Evolutionary conservation across 37 sponge, comb jelly and placozoan genomes (phyloP), one percentile per base, ranked within the genome.

Genomic region (Cladorhizidae sp.): DNA sequence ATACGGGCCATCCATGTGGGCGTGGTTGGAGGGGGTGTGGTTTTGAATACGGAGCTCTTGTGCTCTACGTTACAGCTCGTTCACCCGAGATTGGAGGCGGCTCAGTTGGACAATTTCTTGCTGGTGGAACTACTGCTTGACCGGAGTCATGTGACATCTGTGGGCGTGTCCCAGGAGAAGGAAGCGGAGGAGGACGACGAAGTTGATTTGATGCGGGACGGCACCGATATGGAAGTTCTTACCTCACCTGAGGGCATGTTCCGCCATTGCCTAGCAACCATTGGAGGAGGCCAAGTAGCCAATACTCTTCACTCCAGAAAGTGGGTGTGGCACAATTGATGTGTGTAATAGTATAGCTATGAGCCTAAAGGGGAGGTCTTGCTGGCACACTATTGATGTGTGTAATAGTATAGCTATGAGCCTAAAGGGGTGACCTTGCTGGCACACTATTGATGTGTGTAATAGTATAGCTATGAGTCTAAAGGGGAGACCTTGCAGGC

Each of bases 41-140:
- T 51, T 37, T 40, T 77, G 11, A 64, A 67, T 41, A 40, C 55
- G 6, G 62, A 72, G 38, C 67, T 87, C 0, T 56, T 79, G 0
- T 87, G 67, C 37, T 32, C 58, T 2, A 0, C 75, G 20, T 32
- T 80, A 20, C 49, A 55, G 31, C 87, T 87, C 32, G 35, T 69
- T 43, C 74, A 87, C 40, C 26, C 57, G 1, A 32, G 33, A 40
- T 57, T 86, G 5, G 40, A 56, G 63, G 22, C 40, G n/a, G 32
- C 35, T 21, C 3, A 26, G 5, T 28, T 64, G 32, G 18, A 45
- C 25, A 40, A 67, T 31, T 15, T 56, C 3, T 35, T 57, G 25
- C 12, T 84, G 40, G 40, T 68, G 20, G 32, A 67, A 0, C 40
- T 36, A 15, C 45, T 72, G 3, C 63, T 81, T 25, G 43, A 17